Base-by-base conservation (phyloP, 2,888 invertebrate genomes). In the Notodonta ziczac region DNA sequence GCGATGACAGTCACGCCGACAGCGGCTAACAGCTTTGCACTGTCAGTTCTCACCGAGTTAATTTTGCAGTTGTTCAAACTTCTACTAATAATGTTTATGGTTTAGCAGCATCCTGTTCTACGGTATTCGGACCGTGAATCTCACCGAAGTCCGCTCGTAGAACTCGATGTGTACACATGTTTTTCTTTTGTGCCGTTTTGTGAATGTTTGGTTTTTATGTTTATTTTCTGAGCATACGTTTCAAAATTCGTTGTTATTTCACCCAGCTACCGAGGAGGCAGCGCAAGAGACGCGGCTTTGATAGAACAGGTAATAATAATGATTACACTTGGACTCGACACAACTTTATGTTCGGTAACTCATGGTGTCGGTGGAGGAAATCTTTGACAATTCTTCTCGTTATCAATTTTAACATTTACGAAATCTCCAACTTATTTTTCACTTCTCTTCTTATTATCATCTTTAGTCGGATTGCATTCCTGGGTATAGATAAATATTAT, bases 241-340 rank as follows among this genome's bases (percentile, higher is more conserved):
- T 89, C 93, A 93, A 92, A 89, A 88, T 85, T 85, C 92, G 91
- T 93, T 93, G 89, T 94, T 92, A 92, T 93, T 93, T 93, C 93
- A 94, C 87, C 92, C 94, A 94, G 94, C 93, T 93, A 91, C 89
- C 93, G 94, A 94, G 94, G 94, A 93, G 87, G 93, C 93, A 90
- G 93, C 92, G 76, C 93, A 91, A 93, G 94, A 94, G 93, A 94
- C 94, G 88, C 90, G 94, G 92, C 94, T 94, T 93, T 94, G 90
- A 94, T 94, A 94, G 92, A 90, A 80, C 91, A 94, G 94, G 94
- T 94, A 94, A 94, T 90, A 88, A 82, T 82, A 66, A 82, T 68
- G 78, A 77, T 83, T 78, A 69, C 84, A 85, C 90, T 91, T 91
- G 92, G 91, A 86, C 89, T 77, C 91, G 86, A 90, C 85, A 77